A percentile compares a stretch with the other conserved stretches of the same genome.
Evolutionary conservation across 2,797 vertebrate genomes (phyloP).

Genomic region (Karalla daura): DNA sequence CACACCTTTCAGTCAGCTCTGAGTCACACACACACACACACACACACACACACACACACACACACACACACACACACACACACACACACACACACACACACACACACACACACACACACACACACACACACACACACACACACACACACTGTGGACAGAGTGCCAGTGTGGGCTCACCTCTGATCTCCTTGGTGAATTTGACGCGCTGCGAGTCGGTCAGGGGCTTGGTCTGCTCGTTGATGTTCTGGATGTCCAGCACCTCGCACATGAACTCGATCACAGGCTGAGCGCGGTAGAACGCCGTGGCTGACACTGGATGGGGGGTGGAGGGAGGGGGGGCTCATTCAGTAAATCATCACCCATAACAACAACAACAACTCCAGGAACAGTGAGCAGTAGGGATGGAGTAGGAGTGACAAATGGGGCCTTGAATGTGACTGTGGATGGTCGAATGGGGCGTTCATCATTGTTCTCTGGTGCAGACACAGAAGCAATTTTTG

Average conservation of each 20-base stretch:
- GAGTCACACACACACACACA: constrained; percentile 33
- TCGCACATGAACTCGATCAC: constrained; percentile 99
- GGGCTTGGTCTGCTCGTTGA: constrained; percentile 98
- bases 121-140: too few relatives aligned
- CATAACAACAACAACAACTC: background rate
- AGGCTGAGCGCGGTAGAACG: constrained; percentile 98
- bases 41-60: too few relatives aligned
- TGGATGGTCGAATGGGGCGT: too few relatives aligned
- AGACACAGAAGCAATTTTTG: too few relatives aligned
- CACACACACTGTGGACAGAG: background rate
- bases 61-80: too few relatives aligned
- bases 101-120: too few relatives aligned
- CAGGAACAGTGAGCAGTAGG: background rate
- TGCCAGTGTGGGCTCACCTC: constrained; percentile 84
- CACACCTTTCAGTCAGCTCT: constrained; percentile 4
- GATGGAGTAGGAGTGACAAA: background rate
- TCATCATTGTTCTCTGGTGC: too few relatives aligned
- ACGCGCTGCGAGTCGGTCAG: constrained; percentile 98
- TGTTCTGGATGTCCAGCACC: constrained; percentile 98
- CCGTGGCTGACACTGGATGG: constrained; percentile 98
- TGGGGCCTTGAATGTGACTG: background rate
- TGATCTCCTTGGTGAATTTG: constrained; percentile 99
- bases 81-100: too few relatives aligned
- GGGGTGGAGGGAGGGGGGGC: too few relatives aligned
- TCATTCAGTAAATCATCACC: too few relatives aligned